Evolutionary conservation across 2,113 vertebrate genomes (phyloP).

Genomic region (Lonchura striata): DNA sequence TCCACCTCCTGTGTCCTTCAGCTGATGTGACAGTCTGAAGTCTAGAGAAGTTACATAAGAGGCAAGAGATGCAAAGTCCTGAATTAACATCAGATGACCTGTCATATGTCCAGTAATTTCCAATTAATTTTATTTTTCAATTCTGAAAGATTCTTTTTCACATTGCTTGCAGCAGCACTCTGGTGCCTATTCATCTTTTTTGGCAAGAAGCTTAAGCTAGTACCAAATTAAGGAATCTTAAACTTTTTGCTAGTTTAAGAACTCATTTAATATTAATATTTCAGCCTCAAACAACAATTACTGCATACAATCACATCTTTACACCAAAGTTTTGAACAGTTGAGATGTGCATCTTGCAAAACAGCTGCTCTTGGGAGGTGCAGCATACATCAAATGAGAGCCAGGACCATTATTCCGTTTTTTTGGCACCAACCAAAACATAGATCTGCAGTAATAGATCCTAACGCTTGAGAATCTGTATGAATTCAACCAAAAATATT

Average conservation of each 20-base stretch:
- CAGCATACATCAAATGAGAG: not conserved
- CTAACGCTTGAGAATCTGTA: not conserved
- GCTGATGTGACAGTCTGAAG: not conserved
- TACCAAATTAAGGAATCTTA: not conserved
- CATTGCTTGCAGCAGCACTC: accelerated
- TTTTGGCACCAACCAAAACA: not conserved
- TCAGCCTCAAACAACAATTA: not conserved
- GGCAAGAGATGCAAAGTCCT: not conserved
- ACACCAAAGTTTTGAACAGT: not conserved
- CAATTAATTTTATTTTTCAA: not conserved
- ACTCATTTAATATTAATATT: not conserved
- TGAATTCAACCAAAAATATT: not conserved
- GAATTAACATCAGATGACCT: not conserved
- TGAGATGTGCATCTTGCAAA: not conserved
- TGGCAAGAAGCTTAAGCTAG: not conserved
- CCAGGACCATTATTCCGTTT: not conserved
- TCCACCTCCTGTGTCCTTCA: not conserved
- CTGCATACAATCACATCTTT: not conserved
- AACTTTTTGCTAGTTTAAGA: not conserved
- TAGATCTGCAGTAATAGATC: not conserved
- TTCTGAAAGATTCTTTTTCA: not conserved
- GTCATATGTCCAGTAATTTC: not conserved
- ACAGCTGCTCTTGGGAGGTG: not conserved
- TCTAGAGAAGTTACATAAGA: not conserved
- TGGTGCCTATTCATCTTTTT: not conserved